Conservation (phyloP, 2,113 vertebrate genomes). For the Vidua macroura region DNA sequence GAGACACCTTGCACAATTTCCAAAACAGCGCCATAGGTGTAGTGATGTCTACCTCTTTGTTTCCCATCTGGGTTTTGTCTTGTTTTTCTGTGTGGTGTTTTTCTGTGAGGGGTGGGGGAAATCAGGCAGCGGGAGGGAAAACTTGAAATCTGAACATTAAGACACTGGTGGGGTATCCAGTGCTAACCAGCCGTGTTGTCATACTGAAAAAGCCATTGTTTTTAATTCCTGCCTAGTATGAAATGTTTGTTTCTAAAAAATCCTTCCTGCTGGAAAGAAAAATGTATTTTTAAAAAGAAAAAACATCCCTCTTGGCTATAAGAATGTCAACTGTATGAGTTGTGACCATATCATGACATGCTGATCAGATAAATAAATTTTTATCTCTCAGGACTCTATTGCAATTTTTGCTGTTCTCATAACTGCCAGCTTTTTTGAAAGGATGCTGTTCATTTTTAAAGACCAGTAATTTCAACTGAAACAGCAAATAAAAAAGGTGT, state of each 20-base stretch:
- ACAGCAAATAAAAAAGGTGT: neutral
- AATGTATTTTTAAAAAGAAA: constrained; percentile 71
- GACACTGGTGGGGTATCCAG: constrained; percentile 33
- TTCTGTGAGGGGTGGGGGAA: neutral
- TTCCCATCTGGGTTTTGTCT: constrained; percentile 33
- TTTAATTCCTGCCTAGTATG: constrained; percentile 63
- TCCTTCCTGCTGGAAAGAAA: constrained; percentile 66
- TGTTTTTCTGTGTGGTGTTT: neutral
- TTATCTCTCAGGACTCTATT: constrained; percentile 73
- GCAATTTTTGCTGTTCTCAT: neutral
- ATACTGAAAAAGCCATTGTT: constrained; percentile 64
- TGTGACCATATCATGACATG: constrained; percentile 71
- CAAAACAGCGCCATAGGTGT: neutral
- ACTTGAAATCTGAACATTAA: neutral
- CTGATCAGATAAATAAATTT: constrained; percentile 74
- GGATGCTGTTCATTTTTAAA: constrained; percentile 36
- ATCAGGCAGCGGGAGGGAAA: neutral
- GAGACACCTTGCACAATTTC: neutral
- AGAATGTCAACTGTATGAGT: constrained; percentile 72
- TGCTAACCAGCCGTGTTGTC: constrained; percentile 60
- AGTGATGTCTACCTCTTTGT: constrained; percentile 61
- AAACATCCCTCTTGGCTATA: constrained; percentile 69
- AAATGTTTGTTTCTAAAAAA: constrained; percentile 61
- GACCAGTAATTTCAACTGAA: constrained; percentile 40
- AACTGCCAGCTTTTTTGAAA: neutral